A percentile compares a stretch with the other conserved stretches of the same genome.
phyloP scores from a whole-genome alignment of 1,140 invertebrate species.

The Drosophila micromelanica region DNA sequence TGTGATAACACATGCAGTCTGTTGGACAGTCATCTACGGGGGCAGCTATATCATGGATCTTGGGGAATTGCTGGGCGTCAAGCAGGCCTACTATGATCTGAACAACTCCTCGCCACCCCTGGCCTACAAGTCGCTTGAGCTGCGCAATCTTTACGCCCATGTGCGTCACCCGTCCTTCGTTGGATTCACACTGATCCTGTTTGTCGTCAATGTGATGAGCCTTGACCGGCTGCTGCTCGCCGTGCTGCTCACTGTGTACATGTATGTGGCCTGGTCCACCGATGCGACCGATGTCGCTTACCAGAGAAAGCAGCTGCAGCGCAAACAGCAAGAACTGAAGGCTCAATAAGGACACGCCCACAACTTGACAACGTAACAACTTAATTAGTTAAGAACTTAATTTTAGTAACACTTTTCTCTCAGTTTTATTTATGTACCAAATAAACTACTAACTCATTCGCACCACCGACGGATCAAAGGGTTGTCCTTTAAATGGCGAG shows the following conservation, averaged over 20 bases:
- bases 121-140: constrained; percentile 67
- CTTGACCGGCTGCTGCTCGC: constrained; percentile 85
- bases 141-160: constrained; percentile 71
- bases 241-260: constrained; percentile 85
- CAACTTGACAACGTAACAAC: too few species aligned
- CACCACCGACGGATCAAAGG: constrained; percentile 90
- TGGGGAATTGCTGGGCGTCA: constrained; percentile 86
- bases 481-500: constrained; percentile 92
- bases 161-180: constrained; percentile 83
- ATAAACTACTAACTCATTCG: constrained; percentile 83
- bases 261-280: constrained; percentile 86
- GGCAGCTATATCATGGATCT: constrained; percentile 88
- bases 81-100: constrained; percentile 85
- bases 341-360: constrained; percentile 28
- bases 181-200: constrained; percentile 73
- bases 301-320: constrained; percentile 75
- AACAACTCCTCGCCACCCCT: constrained; percentile 59
- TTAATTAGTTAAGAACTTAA: constrained; percentile 12
- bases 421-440: background rate
- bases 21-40: constrained; percentile 87
- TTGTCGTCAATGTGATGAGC: constrained; percentile 78
- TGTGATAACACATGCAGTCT: constrained; percentile 85
- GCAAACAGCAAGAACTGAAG: constrained; percentile 65
- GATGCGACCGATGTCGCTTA: constrained; percentile 85
- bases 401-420: constrained; percentile 12